Evolutionary conservation across 2,113 vertebrate species (phyloP).

Genomic region (Tragelaphus strepsiceros): DNA sequence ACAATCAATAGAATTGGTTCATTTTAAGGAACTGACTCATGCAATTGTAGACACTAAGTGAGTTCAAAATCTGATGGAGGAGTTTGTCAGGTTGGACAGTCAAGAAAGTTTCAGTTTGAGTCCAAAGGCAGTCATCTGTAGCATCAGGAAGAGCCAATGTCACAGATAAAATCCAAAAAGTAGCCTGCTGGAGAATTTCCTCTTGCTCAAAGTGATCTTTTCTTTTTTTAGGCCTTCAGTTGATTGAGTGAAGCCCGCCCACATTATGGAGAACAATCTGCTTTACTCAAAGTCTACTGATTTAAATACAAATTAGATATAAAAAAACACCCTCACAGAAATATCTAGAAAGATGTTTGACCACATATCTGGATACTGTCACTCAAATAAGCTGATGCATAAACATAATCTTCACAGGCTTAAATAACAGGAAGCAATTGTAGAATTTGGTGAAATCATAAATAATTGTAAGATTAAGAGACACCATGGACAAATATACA

Average conservation of each 20-base stretch:
- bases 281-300: not conserved
- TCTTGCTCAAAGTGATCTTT: not conserved
- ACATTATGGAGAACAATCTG: not conserved
- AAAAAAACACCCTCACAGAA: not conserved
- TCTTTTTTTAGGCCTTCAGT: not conserved
- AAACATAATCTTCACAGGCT: not conserved
- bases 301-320: not conserved
- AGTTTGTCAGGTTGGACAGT: not conserved
- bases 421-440: not conserved
- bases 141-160: not conserved
- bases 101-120: not conserved
- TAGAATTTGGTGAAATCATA: not conserved
- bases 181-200: not conserved
- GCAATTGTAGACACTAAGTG: not conserved
- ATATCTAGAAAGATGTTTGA: not conserved
- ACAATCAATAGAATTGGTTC: not conserved
- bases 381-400: not conserved
- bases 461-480: not conserved
- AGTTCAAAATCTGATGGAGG: not conserved
- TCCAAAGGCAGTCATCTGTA: not conserved
- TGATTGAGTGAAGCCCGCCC: not conserved
- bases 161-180: not conserved
- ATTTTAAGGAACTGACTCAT: not conserved
- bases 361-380: not conserved
- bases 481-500: not conserved